phyloP scores from a whole-genome alignment of 2,888 invertebrate species.

The Drosophila monieri region DNA sequence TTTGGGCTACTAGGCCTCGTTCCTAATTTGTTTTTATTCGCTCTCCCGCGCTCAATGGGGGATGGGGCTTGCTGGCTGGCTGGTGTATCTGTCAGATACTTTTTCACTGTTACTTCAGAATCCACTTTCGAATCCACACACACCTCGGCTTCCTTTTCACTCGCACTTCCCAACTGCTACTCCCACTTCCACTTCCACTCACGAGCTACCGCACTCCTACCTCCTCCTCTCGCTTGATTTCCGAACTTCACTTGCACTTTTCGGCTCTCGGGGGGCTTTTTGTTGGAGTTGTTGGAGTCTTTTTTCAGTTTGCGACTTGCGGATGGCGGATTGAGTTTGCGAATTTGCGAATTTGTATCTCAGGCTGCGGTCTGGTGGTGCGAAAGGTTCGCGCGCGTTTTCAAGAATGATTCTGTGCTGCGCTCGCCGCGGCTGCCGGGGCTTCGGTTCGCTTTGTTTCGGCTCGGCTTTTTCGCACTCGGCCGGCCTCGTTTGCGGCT shows the following conservation, averaged over 20 bases:
- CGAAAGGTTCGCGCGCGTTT: constrained; percentile 83
- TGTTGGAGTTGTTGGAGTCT: neutral
- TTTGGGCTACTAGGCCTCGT: constrained; percentile 80
- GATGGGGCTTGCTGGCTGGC: neutral
- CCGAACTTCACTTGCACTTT: constrained; percentile 31
- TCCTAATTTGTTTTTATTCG: constrained; percentile 67
- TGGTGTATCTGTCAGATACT: constrained; percentile 14
- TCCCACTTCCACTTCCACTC: neutral
- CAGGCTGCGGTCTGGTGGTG: constrained; percentile 59
- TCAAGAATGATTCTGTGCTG: constrained; percentile 83
- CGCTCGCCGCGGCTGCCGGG: constrained; percentile 50
- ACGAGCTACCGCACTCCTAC: constrained; percentile 22
- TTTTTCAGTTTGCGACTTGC: constrained; percentile 16
- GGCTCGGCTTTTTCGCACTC: constrained; percentile 25
- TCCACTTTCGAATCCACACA: neutral
- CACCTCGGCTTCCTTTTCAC: neutral
- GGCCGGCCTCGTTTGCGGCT: constrained; percentile 39
- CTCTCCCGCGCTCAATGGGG: constrained; percentile 12
- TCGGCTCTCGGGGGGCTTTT: neutral
- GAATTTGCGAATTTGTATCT: constrained; percentile 35
- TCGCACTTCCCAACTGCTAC: neutral
- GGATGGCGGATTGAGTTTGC: constrained; percentile 32
- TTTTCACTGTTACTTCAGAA: constrained; percentile 17
- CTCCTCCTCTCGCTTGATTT: constrained; percentile 15
- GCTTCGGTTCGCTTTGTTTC: constrained; percentile 23